These are phyloP conservation scores for Protobothrops flavoviridis DNA, from an alignment of 2,113 vertebrate genomes.

Conservation along the genomic window DNA sequence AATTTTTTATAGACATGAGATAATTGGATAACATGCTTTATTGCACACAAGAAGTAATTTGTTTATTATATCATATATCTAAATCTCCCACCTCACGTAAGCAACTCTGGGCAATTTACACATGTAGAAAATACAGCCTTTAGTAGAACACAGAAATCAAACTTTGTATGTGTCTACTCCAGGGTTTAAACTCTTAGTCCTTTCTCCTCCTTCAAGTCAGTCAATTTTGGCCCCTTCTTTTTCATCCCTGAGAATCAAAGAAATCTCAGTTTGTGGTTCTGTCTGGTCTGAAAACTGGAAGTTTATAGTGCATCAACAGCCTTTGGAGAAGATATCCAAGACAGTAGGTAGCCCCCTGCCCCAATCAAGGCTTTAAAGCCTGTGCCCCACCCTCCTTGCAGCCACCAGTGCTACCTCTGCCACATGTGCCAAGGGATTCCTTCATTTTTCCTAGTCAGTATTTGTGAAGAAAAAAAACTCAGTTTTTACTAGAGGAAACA, in stretches of 20 bases:
- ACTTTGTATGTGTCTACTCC: neutral
- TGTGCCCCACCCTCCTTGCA: neutral
- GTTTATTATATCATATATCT: neutral
- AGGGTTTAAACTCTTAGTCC: neutral
- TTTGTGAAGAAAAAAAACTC: neutral
- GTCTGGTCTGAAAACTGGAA: neutral
- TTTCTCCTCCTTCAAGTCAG: neutral
- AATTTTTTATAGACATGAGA: neutral
- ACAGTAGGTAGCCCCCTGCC: neutral
- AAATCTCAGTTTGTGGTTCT: neutral
- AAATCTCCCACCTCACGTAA: neutral
- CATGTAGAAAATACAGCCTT: neutral
- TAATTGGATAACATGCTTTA: neutral
- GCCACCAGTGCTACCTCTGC: neutral
- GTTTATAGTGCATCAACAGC: neutral
- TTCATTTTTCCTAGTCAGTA: neutral
- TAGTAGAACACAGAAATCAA: neutral
- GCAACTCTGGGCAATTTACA: neutral
- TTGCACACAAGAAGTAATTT: neutral
- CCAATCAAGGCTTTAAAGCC: neutral
- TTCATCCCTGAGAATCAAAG: neutral
- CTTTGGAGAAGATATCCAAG: neutral
- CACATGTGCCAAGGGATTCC: neutral
- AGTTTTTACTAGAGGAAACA: neutral
- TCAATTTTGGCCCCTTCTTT: neutral